A percentile compares a stretch with the other conserved stretches of the same genome.
phyloP scores from a whole-genome alignment of 2,113 vertebrate species.

The Malurus elegans region DNA sequence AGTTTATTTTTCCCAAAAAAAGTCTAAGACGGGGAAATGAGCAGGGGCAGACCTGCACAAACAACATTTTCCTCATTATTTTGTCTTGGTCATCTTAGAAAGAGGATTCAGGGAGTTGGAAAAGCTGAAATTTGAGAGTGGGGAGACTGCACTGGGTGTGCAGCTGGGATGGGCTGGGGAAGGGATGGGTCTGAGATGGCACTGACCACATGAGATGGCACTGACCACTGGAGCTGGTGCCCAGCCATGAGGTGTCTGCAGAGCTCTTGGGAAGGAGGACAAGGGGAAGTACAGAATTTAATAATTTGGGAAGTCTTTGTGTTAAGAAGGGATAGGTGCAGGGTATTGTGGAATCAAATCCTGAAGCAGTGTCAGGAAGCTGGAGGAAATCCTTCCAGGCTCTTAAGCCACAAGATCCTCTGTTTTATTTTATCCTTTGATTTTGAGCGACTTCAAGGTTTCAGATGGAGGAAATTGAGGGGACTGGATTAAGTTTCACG shows the following conservation, averaged over 20 bases:
- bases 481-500: constrained; percentile 44
- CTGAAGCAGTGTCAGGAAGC: constrained; percentile 24
- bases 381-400: constrained; percentile 65
- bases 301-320: neutral
- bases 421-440: constrained; percentile 23
- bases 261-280: neutral
- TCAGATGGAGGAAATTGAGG: constrained; percentile 15
- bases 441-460: constrained; percentile 44
- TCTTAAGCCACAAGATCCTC: constrained; percentile 61
- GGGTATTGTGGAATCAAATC: constrained; percentile 37
- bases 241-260: rapidly evolving
- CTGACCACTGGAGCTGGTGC: neutral
- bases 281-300: neutral
- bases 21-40: neutral
- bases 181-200: neutral
- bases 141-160: neutral
- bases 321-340: constrained; percentile 43
- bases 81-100: neutral
- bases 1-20: neutral
- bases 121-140: neutral
- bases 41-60: neutral
- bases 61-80: neutral
- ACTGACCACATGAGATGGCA: neutral
- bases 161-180: neutral
- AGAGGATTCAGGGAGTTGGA: neutral